A percentile compares a stretch with the other conserved stretches of the same genome.
Evolutionary conservation across 2,888 invertebrate genomes (phyloP).

Genomic region (Sesamia inferens): DNA sequence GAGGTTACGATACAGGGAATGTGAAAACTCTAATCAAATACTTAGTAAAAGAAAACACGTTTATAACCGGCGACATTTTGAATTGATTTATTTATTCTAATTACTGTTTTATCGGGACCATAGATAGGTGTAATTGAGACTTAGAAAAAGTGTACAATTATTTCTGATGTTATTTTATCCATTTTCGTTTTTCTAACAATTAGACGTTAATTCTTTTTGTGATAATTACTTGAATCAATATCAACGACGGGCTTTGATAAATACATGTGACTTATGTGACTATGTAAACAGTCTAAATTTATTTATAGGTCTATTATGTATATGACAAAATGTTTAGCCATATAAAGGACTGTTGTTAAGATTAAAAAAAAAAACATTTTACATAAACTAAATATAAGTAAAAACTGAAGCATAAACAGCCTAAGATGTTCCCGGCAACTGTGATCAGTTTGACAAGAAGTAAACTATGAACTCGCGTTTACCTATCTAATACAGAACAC

Average conservation of each 20-base stretch:
- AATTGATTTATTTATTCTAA: conserved; percentile 8
- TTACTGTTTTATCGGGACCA: neutral
- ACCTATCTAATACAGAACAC: too few species aligned
- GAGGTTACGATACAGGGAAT: too few species aligned
- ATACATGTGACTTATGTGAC: neutral
- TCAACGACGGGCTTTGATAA: neutral
- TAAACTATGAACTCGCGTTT: too few species aligned
- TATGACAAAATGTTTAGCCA: neutral
- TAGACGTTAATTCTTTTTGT: conserved; percentile 5
- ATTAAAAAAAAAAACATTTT: neutral
- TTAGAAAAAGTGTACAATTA: neutral
- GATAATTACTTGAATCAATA: conserved; percentile 3
- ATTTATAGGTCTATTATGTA: neutral
- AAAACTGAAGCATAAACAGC: neutral
- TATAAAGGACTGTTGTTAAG: neutral
- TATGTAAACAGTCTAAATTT: neutral
- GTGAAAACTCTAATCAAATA: too few species aligned
- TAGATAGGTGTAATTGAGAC: conserved; percentile 1
- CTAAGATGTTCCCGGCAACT: neutral
- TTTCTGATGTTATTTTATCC: neutral
- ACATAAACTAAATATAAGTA: neutral
- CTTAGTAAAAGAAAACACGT: neutral
- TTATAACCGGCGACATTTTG: neutral
- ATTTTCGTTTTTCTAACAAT: neutral
- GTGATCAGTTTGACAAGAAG: too few species aligned